Percentiles rank a stretch among this genome's conserved stretches.
phyloP scores from a whole-genome alignment of 2,888 invertebrate genomes.

The Crematogaster levior region DNA sequence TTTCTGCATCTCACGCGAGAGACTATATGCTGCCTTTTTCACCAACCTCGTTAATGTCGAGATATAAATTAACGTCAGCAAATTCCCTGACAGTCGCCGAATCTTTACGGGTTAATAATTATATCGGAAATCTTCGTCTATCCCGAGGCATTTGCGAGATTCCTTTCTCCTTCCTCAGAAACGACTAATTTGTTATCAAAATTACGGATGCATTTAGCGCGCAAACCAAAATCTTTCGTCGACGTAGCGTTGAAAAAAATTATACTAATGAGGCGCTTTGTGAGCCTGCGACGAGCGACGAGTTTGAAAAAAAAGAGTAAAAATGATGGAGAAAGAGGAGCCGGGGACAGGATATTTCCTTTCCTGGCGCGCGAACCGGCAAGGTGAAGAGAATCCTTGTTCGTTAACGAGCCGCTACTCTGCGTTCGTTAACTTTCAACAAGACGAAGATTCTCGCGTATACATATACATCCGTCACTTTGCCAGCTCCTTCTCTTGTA shows the following conservation, averaged over 20 bases:
- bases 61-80: slow-evolving; percentile 36
- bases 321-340: slow-evolving; percentile 19
- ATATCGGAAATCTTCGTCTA: not conserved
- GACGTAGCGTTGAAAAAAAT: slow-evolving; percentile 36
- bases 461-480: slow-evolving; percentile 52
- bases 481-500: slow-evolving; percentile 37
- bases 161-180: not conserved
- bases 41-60: slow-evolving; percentile 29
- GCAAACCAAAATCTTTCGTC: slow-evolving; percentile 23
- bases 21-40: slow-evolving; percentile 13
- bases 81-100: slow-evolving; percentile 11
- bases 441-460: slow-evolving; percentile 68
- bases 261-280: slow-evolving; percentile 50
- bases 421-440: slow-evolving; percentile 72
- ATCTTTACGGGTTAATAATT: slow-evolving; percentile 24
- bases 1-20: slow-evolving; percentile 23
- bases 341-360: slow-evolving; percentile 61
- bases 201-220: slow-evolving; percentile 19
- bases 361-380: slow-evolving; percentile 59
- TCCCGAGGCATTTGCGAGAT: not conserved
- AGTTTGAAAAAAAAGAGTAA: slow-evolving; percentile 11
- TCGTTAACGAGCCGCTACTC: slow-evolving; percentile 73
- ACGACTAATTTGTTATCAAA: slow-evolving; percentile 36
- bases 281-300: slow-evolving; percentile 22
- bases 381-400: slow-evolving; percentile 66